Conservation (phyloP, 2,113 vertebrate species). For the Capreolus pygargus region DNA sequence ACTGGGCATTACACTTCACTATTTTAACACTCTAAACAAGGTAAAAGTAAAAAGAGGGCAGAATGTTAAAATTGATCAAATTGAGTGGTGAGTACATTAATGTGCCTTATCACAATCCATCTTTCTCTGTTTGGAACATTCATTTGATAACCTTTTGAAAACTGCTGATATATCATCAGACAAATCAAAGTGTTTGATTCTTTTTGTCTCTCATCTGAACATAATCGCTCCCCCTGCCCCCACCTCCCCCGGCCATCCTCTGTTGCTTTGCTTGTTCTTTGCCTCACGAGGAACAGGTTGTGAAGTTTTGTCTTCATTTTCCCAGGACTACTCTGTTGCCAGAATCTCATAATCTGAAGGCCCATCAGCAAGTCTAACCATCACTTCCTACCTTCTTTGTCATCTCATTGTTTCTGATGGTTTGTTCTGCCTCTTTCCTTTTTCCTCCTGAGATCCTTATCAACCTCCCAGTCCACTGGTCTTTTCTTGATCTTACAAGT, state of each 20-base stretch:
- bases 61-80: neutral
- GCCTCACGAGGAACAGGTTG: rapidly evolving
- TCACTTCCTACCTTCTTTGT: neutral
- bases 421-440: neutral
- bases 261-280: neutral
- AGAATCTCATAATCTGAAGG: neutral
- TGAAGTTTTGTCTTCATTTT: neutral
- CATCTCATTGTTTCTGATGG: neutral
- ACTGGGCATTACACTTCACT: neutral
- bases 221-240: rapidly evolving
- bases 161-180: neutral
- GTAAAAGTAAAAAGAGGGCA: neutral
- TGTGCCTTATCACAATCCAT: rapidly evolving
- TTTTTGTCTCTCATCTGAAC: neutral
- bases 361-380: neutral
- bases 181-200: neutral
- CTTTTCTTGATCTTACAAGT: neutral
- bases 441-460: neutral
- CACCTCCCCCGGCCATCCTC: rapidly evolving
- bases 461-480: no score
- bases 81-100: neutral
- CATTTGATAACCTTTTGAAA: neutral
- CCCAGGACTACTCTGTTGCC: neutral
- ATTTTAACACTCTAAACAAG: neutral
- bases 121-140: neutral